These are phyloP conservation scores for Gallinago stenura DNA, from an alignment of 2,797 vertebrate genomes.

Conservation along the genomic window DNA sequence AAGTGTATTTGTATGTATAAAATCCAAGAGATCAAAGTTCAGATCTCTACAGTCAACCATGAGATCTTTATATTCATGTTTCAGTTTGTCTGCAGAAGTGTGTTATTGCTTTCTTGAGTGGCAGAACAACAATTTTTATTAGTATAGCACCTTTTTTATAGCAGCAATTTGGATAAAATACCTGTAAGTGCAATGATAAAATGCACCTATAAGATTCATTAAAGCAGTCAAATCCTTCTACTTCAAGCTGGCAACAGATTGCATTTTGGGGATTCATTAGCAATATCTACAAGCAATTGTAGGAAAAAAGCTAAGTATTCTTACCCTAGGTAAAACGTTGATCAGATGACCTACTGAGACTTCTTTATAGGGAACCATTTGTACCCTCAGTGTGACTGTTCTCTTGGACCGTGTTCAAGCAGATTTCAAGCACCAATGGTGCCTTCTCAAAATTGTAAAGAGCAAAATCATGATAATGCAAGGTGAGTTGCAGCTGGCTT, in stretches of 20 bases:
- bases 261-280: neutral
- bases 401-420: neutral
- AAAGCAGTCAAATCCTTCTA: neutral
- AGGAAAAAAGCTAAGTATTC: neutral
- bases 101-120: neutral
- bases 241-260: neutral
- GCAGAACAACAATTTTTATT: neutral
- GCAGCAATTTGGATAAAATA: neutral
- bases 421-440: neutral
- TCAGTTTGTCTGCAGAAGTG: conserved; percentile 5
- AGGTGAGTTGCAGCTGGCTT: neutral
- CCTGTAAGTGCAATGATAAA: neutral
- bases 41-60: neutral
- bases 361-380: neutral
- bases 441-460: neutral
- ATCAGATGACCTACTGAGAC: neutral
- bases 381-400: neutral
- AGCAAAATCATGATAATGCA: fast-evolving
- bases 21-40: neutral
- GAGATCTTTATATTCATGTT: neutral
- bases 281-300: neutral
- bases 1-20: neutral
- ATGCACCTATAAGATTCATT: neutral
- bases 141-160: neutral
- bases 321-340: neutral